Evolutionary conservation across 2,113 vertebrate genomes (phyloP).

Genomic region (Nymphicus hollandicus): DNA sequence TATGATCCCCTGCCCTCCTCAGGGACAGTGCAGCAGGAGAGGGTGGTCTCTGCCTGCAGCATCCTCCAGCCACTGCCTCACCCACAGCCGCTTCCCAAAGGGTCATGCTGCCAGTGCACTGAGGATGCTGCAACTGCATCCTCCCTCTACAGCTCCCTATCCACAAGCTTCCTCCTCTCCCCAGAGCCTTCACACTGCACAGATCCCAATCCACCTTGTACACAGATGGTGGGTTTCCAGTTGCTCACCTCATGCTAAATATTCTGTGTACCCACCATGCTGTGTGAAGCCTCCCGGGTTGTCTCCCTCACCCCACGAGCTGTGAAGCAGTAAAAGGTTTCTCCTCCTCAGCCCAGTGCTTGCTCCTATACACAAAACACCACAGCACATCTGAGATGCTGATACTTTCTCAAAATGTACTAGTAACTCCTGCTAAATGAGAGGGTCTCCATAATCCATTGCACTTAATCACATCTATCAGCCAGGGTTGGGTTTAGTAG

Average conservation of each 20-base stretch:
- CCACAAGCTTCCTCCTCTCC: not conserved
- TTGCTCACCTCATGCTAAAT: not conserved
- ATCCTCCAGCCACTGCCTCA: not conserved
- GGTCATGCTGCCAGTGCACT: rapidly evolving
- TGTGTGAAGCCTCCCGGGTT: rapidly evolving
- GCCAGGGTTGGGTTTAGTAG: not conserved
- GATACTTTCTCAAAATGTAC: not conserved
- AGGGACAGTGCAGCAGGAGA: rapidly evolving
- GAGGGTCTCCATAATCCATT: not conserved
- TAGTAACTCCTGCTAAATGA: not conserved
- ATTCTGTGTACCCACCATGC: rapidly evolving
- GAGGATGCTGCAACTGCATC: not conserved
- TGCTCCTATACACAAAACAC: not conserved
- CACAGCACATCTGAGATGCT: not conserved
- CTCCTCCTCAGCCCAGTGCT: not conserved
- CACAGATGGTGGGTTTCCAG: not conserved
- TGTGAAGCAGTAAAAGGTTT: not conserved
- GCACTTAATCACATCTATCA: not conserved
- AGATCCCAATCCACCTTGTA: not conserved
- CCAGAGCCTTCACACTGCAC: not conserved
- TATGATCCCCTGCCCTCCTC: not conserved
- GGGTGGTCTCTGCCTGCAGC: not conserved
- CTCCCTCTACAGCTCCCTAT: not conserved
- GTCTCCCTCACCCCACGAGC: rapidly evolving
- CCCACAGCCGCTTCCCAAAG: not conserved